Percentiles rank a stretch among this genome's conserved stretches.
Conservation (phyloP, 2,888 invertebrate species). For the Ecliptopera silaceata region DNA sequence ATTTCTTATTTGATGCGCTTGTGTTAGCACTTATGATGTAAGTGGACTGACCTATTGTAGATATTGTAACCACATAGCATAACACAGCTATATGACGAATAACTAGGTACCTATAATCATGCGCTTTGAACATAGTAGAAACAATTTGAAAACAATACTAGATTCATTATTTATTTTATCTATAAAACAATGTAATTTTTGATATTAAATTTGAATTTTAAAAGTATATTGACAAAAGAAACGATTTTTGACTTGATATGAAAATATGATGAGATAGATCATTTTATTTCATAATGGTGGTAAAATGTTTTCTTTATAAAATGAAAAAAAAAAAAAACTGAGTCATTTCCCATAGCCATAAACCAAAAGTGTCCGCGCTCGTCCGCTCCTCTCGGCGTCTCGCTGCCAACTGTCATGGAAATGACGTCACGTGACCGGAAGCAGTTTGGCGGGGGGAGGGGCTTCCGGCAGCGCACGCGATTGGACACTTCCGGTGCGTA, state of each 20-base stretch:
- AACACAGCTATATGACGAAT: no score
- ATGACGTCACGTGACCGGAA: slow-evolving; percentile 83
- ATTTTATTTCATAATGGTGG: no score
- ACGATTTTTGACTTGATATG: no score
- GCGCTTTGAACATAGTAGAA: no score
- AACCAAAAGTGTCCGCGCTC: slow-evolving; percentile 58
- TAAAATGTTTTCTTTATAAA: no score
- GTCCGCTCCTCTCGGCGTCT: slow-evolving; percentile 60
- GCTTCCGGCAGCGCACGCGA: slow-evolving; percentile 78
- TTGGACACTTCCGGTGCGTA: slow-evolving; percentile 80
- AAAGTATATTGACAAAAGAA: no score
- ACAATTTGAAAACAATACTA: no score
- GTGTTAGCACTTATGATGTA: background rate
- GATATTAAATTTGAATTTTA: no score
- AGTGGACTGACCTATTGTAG: background rate
- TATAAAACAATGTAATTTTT: no score
- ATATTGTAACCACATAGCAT: background rate
- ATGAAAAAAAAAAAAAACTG: slow-evolving; percentile 29
- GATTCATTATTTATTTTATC: no score
- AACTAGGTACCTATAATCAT: no score
- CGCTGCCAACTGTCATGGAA: slow-evolving; percentile 75
- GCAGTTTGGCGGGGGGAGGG: slow-evolving; percentile 73
- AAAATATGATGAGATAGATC: no score
- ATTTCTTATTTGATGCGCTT: slow-evolving; percentile 39
- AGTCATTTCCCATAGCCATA: slow-evolving; percentile 63